A percentile compares a stretch with the other conserved stretches of the same genome.
Evolutionary conservation across 2,113 vertebrate genomes (phyloP).

Genomic region (Oplegnathus fasciatus): DNA sequence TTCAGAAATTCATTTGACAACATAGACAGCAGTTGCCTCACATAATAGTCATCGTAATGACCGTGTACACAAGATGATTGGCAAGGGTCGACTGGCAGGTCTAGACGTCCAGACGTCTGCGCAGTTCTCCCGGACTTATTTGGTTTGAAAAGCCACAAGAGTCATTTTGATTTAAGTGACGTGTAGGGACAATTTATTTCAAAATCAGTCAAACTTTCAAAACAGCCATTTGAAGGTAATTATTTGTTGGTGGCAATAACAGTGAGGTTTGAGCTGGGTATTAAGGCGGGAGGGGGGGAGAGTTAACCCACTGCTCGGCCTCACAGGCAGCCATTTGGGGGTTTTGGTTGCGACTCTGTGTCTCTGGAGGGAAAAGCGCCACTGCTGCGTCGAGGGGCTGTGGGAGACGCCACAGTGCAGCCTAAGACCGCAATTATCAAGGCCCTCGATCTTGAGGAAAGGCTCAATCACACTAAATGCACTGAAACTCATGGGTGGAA

Average conservation of each 20-base stretch:
- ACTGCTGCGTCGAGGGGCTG: constrained; percentile 53
- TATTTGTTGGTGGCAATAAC: constrained; percentile 66
- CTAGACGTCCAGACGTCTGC: constrained; percentile 39
- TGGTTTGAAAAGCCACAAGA: constrained; percentile 47
- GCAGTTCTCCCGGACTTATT: constrained; percentile 16
- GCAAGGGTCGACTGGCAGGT: constrained; percentile 40
- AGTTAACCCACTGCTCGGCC: constrained; percentile 33
- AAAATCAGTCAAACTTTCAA: constrained; percentile 40
- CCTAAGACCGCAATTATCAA: constrained; percentile 73
- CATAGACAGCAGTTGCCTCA: constrained; percentile 54
- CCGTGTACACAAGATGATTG: constrained; percentile 64
- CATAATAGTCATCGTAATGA: constrained; percentile 74
- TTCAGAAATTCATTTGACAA: constrained; percentile 79
- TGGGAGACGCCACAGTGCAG: constrained; percentile 57
- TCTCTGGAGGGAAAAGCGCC: constrained; percentile 75
- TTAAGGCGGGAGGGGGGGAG: constrained; percentile 44
- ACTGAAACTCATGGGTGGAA: constrained; percentile 37
- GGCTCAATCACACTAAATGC: constrained; percentile 52
- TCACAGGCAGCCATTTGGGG: constrained; percentile 63
- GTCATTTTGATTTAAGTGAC: constrained; percentile 16
- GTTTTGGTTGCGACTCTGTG: constrained; percentile 81
- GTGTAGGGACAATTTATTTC: constrained; percentile 27
- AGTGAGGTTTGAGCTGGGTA: constrained; percentile 52
- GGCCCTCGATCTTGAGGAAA: constrained; percentile 45
- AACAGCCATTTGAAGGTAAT: constrained; percentile 46